Evolutionary conservation across 2,797 vertebrate genomes (phyloP), one percentile per base, ranked within the genome.

Genomic region (Eidolon dupreanum): DNA sequence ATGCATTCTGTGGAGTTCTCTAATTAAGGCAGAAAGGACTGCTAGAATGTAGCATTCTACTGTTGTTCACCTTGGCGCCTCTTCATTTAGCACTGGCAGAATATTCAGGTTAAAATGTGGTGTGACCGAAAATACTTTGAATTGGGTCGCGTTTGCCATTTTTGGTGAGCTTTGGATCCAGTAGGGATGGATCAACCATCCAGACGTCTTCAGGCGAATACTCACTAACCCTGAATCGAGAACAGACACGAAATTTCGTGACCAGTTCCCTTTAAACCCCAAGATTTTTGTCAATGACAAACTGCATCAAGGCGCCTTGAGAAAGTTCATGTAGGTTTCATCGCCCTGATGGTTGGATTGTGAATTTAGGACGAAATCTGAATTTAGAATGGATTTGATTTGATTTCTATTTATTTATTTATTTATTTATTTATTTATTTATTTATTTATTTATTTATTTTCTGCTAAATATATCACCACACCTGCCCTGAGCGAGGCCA

Each of bases 241-340:
- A 46, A 38, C 26, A 57, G 13, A 36, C 19, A 9, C 0, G 36
- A 33, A 55, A 46, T 74, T 77, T 55, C 33, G n/a, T 6, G 10
- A 43, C 13, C 16, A 17, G 55, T 16, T 46, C 66, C 83, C 49
- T 87, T 57, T 38, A 78, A 90, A 75, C 82, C 81, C 1, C 1
- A 11, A 75, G 63, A 92, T 51, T 26, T 3, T 53, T 66, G 82
- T 57, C 73, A 66, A 5, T 46, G 59, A 17, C 57, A 61, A 96
- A 74, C 36, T 70, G 46, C 55, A 81, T 82, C 97, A 63, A 55
- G 91, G 90, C 95, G 26, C 49, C 3, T 79, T 94, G 77, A 70
- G 97, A 96, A 97, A 97, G 89, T 70, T 51, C 33, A 28, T 96
- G 97, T 86, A 85, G 97, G 97, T 97, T 97, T 96, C 86, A 91